Evolutionary conservation across 2,113 vertebrate species (phyloP), one percentile per base, ranked within the genome.

Genomic region (Bubo blakistoni): DNA sequence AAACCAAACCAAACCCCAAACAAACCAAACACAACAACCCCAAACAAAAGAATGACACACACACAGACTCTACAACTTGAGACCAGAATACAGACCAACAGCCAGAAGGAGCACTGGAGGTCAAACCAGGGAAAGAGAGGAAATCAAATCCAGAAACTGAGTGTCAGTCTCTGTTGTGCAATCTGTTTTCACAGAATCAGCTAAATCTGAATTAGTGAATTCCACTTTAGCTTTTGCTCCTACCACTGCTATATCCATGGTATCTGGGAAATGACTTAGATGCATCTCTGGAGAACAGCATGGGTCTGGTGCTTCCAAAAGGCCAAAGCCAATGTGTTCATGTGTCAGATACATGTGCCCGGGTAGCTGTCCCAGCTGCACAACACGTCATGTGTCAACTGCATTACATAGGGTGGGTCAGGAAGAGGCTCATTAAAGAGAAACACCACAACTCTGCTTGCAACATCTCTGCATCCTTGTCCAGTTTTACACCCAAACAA

Each of bases 371-470:
- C 9, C 81, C 98, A 98, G 96, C 97, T 98, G 98, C 88, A 90
- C 76, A 66, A 70, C 98, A 98, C 92, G 98, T 98, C 97, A 93
- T 88, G 82, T 95, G 95, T 97, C 96, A 97, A 92, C 83, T 94
- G 92, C 92, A 92, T 94, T 94, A 89, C 97, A 70, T 54, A 94
- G 97, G 96, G 97, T 88, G 95, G 92, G 94, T 93, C 96, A 97
- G 96, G 95, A 98, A 97, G 90, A 91, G 46, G 94, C 88, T 97
- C 96, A 96, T 98, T 98, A 97, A 96, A 97, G 95, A 95, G 85
- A 96, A 97, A 97, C 15, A 27, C 85, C 96, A 94, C 85, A 96
- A 87, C 77, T 97, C 92, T 76, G 78, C 92, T 94, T 97, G 96
- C 98, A 96, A 97, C 94, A 97, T 96, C 96, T 91, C 94, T 96